Evolutionary conservation across 2,888 invertebrate species (phyloP).

Genomic region (Plebejus argus): DNA sequence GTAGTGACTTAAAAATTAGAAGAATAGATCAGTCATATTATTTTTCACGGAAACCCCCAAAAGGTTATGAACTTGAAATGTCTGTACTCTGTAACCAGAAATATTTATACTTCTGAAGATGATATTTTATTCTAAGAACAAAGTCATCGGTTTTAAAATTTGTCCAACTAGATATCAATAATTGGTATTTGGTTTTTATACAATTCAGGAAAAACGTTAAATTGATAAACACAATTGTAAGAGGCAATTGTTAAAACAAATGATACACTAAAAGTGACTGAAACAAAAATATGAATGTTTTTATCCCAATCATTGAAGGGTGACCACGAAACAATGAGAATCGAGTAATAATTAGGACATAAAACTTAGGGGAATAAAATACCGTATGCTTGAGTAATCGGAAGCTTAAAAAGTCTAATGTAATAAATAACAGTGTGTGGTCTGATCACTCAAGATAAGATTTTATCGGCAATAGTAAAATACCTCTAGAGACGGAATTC

Average conservation of each 20-base stretch:
- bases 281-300: slow-evolving; percentile 15
- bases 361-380: slow-evolving; percentile 14
- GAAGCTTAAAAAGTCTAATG: slow-evolving; percentile 1
- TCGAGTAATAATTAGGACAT: slow-evolving; percentile 5
- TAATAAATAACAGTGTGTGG: slow-evolving; percentile 50
- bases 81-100: too few species aligned
- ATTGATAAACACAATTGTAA: neutral
- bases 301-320: neutral
- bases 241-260: neutral
- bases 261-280: slow-evolving; percentile 12
- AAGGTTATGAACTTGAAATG: too few species aligned
- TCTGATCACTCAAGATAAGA: slow-evolving; percentile 54
- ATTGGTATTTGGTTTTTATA: neutral
- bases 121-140: too few species aligned
- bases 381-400: slow-evolving; percentile 22
- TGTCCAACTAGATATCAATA: neutral
- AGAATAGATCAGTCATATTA: too few species aligned
- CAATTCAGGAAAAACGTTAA: neutral
- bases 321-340: slow-evolving; percentile 24
- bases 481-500: slow-evolving; percentile 49
- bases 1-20: too few species aligned
- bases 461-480: slow-evolving; percentile 49
- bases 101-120: too few species aligned
- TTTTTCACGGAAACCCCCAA: too few species aligned
- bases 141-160: neutral